A percentile compares a stretch with the other conserved stretches of the same genome.
These are phyloP conservation scores for Lamproptera curius DNA, from an alignment of 2,888 invertebrate species.

Conservation along the genomic window DNA sequence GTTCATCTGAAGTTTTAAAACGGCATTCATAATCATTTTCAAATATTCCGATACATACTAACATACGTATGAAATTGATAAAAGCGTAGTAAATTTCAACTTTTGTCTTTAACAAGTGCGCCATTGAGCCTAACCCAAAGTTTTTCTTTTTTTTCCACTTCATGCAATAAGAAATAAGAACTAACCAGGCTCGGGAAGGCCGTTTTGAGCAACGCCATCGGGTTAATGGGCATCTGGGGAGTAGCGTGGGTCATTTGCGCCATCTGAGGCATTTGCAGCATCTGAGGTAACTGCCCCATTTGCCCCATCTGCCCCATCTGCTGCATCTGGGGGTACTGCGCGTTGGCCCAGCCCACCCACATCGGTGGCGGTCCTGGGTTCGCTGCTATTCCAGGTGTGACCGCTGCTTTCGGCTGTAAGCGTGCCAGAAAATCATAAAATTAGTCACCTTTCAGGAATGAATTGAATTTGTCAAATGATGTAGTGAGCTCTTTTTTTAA, in stretches of 20 bases:
- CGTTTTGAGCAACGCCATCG: slow-evolving; percentile 47
- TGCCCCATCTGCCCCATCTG: slow-evolving; percentile 17
- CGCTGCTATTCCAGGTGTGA: slow-evolving; percentile 4
- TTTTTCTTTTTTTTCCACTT: no score
- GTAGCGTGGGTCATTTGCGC: slow-evolving; percentile 27
- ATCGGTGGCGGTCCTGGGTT: slow-evolving; percentile 35
- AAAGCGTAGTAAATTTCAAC: no score
- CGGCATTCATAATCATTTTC: no score
- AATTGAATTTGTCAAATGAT: no score
- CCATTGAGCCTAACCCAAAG: no score
- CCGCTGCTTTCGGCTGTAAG: slow-evolving; percentile 7
- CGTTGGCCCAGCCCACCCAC: slow-evolving; percentile 57
- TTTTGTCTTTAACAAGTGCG: no score
- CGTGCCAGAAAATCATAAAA: no score
- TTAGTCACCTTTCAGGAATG: no score
- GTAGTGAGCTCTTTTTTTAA: no score
- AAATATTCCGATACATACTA: no score
- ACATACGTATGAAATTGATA: no score
- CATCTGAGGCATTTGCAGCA: slow-evolving; percentile 19
- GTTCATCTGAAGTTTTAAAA: no score
- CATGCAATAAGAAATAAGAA: slow-evolving; percentile 1
- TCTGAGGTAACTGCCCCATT: slow-evolving; percentile 20
- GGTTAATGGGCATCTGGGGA: slow-evolving; percentile 41
- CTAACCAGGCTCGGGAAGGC: slow-evolving; percentile 61
- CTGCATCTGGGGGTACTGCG: slow-evolving; percentile 25